A percentile compares a stretch with the other conserved stretches of the same genome.
Conservation (phyloP, 35 echinoderm and acorn worm species). For the Ophioderma brevispina region DNA sequence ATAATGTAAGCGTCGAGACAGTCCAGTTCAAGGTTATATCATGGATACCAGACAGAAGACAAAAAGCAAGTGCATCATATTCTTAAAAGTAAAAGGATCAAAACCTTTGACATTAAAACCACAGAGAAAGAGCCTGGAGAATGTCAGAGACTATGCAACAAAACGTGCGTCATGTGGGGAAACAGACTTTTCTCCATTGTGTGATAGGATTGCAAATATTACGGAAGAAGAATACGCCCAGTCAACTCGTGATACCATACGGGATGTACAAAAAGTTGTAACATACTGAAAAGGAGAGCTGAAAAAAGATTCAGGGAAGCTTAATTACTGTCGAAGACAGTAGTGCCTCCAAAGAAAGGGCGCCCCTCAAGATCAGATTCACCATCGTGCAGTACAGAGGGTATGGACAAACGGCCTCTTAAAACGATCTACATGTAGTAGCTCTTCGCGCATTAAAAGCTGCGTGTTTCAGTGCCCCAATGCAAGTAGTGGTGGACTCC, state of each 20-base stretch:
- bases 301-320: conserved; percentile 40
- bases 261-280: conserved; percentile 46
- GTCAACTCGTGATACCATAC: conserved; percentile 2
- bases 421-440: conserved; percentile 8
- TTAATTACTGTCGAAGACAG: conserved; percentile 13
- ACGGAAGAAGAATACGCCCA: conserved; percentile 35
- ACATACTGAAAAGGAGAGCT: conserved; percentile 44
- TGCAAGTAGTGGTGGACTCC: conserved; percentile 27
- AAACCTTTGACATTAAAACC: conserved; percentile 1
- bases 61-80: conserved; percentile 54
- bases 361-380: conserved; percentile 35
- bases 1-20: too few relatives aligned
- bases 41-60: too few relatives aligned
- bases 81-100: background rate
- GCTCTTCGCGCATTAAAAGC: background rate
- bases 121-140: conserved; percentile 20
- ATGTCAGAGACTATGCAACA: conserved; percentile 32
- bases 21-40: too few relatives aligned
- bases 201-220: conserved; percentile 41
- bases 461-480: conserved; percentile 44
- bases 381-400: conserved; percentile 10
- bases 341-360: conserved; percentile 36
- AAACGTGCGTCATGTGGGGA: conserved; percentile 42
- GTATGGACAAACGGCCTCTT: background rate
- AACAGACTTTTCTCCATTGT: conserved; percentile 36